These are phyloP conservation scores for Hyla sarda DNA, from an alignment of 2,113 vertebrate species.

Conservation along the genomic window DNA sequence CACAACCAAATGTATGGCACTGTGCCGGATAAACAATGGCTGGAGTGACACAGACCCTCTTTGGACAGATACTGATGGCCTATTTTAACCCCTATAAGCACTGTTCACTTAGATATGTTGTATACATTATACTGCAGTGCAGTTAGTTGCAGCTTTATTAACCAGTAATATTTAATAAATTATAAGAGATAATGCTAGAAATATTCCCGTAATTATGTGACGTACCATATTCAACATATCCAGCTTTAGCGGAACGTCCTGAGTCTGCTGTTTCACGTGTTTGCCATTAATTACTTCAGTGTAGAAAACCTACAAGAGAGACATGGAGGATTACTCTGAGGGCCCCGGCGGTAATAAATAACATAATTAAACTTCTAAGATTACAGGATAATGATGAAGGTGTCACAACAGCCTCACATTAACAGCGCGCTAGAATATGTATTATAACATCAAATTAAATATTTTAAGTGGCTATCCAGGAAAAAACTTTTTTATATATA, in stretches of 20 bases:
- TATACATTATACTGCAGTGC: no score
- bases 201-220: conserved; percentile 59
- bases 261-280: conserved; percentile 70
- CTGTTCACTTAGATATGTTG: no score
- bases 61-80: no score
- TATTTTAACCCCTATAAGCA: no score
- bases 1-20: no score
- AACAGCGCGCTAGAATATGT: not conserved
- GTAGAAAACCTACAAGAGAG: conserved; percentile 85
- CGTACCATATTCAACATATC: conserved; percentile 83
- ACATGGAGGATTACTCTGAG: not conserved
- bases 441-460: conserved; percentile 2
- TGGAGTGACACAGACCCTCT: no score
- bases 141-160: not conserved
- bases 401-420: not conserved
- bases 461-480: no score
- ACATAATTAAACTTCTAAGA: not conserved
- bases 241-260: conserved; percentile 78
- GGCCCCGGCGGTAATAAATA: not conserved
- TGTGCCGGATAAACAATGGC: no score
- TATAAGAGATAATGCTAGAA: not conserved
- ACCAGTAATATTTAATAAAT: not conserved
- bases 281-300: conserved; percentile 78
- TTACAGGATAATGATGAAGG: not conserved
- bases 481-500: no score